Conservation (phyloP, 2,113 vertebrate species). For the Pelecanoides urinatrix region DNA sequence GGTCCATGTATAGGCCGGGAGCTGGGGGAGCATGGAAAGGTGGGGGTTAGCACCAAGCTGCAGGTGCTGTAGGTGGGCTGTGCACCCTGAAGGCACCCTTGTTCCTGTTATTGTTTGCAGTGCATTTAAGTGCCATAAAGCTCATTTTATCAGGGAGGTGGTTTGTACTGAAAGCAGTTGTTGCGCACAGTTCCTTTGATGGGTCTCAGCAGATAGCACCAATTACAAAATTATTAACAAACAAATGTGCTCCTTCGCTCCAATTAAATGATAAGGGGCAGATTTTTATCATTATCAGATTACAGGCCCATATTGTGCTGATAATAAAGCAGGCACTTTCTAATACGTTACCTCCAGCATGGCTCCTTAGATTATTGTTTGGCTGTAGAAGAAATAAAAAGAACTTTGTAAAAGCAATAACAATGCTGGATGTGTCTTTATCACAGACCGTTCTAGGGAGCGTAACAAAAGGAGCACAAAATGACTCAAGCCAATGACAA, state of each 20-base stretch:
- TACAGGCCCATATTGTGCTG: constrained; percentile 22
- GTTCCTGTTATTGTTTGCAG: too few species aligned
- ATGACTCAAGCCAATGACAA: not conserved
- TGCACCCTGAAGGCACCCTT: not conserved
- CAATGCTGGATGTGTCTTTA: constrained; percentile 9
- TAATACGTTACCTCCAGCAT: not conserved
- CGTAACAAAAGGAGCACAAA: not conserved
- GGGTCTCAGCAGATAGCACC: constrained; percentile 16
- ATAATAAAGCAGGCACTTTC: constrained; percentile 23
- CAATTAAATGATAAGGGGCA: constrained; percentile 68
- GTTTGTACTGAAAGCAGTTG: not conserved
- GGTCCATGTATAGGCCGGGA: accelerated
- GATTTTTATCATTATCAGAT: constrained; percentile 53
- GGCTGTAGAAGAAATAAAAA: not conserved
- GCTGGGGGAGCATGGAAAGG: not conserved
- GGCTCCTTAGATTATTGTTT: constrained; percentile 24
- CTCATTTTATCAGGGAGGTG: not conserved
- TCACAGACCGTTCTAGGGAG: not conserved
- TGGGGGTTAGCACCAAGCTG: accelerated
- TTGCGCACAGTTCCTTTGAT: not conserved
- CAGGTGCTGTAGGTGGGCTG: not conserved
- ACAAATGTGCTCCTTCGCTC: constrained; percentile 1
- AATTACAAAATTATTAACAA: constrained; percentile 62
- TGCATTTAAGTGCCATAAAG: not conserved
- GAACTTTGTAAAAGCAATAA: not conserved